Base-by-base conservation (phyloP, 2,888 invertebrate genomes). In the Melangyna quadrimaculata region DNA sequence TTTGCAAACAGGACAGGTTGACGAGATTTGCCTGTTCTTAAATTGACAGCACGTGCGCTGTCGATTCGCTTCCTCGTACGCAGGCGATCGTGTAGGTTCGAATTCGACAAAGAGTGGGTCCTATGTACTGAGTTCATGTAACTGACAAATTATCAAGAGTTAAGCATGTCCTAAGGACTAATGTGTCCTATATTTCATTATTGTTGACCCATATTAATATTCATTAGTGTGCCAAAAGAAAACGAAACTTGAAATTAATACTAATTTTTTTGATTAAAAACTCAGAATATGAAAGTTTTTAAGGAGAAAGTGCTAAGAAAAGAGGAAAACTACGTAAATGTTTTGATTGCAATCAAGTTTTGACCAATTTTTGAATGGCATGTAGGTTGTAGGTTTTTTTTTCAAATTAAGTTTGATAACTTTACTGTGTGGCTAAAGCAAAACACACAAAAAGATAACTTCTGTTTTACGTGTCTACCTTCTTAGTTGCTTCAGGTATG, bases 11-110 rank as follows among this genome's bases (percentile, higher is more conserved):
- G 77, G 86, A 81, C 81, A 81, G 77, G 73, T 81, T 86, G 86
- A 86, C 86, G 86, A 86, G 86, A 81, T 86, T 81, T 70, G 65
- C 65, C 73, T 73, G 3, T 55, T 63, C 61, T 73, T 86, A 81
- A 86, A 81, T 57, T 78, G 86, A 86, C 86, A 86, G 86, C 86
- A 81, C 86, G 81, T 78, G 81, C 77, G 77, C 81, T 81, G 86
- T 86, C 81, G 86, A 81, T 73, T 81, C 73, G 73, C 77, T 78
- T 73, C 77, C 53, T 81, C 77, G 86, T 79, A 84, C 75, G 80
- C 80, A 80, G 19, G 71, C 75, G 61, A 75, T 69, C 69, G 61
- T 65, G 79, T 71, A 72, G 84, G 84, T 79, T n/a, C 74, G 35
- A 48, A 45, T 22, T 14, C 9, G 14, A 37, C 3, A 14, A 10